phyloP scores from a whole-genome alignment of 2,113 vertebrate genomes.

The Stomatorhinus ivindoensis region DNA sequence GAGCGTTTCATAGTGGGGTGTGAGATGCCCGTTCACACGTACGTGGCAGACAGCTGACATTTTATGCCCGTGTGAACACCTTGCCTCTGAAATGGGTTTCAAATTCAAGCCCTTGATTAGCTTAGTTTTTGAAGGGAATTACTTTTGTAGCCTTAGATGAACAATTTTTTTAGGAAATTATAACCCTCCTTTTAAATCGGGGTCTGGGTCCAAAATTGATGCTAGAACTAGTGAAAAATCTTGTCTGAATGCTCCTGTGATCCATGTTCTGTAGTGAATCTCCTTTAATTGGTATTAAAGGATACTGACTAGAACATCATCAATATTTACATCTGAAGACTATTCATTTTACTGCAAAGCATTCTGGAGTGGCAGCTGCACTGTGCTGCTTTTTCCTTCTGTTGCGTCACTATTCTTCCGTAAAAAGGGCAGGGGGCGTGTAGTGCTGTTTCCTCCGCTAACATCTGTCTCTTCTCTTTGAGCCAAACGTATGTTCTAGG shows the following conservation, averaged over 20 bases:
- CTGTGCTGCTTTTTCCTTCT: neutral
- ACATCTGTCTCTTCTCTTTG: neutral
- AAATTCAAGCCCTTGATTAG: neutral
- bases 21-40: neutral
- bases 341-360: neutral
- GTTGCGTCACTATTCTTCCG: neutral
- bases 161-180: neutral
- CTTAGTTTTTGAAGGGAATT: too few relatives aligned
- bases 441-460: neutral
- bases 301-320: constrained; percentile 11
- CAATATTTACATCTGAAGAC: neutral
- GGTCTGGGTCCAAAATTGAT: constrained; percentile 7
- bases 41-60: neutral
- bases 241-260: neutral
- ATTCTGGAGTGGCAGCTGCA: constrained; percentile 28
- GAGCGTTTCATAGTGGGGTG: neutral
- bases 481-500: constrained; percentile 4
- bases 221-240: neutral
- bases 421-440: neutral
- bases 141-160: neutral
- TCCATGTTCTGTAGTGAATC: neutral
- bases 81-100: neutral
- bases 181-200: constrained; percentile 4
- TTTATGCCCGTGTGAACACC: neutral
- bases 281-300: neutral